Evolutionary conservation across 1,140 invertebrate genomes (phyloP), one percentile per base, ranked within the genome.

Genomic region (Pygmarrhopalites habei): DNA sequence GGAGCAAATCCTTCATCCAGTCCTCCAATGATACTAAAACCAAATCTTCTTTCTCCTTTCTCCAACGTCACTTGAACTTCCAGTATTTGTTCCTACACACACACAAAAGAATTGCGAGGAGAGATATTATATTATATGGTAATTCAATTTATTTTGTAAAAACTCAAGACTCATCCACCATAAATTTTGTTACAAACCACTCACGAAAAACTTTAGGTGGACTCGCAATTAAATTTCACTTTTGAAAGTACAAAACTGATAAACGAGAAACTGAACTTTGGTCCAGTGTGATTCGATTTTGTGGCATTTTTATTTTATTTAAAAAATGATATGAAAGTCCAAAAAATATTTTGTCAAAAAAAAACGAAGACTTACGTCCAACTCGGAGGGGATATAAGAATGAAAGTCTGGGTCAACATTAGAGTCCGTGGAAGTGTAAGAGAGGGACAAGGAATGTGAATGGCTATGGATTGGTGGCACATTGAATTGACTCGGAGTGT

Each of bases 11-110:
- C 76, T 71, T 81, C 79, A 67, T 80, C 79, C 19, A 68, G 53
- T 14, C 79, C 79, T 5, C 79, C 79, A 61, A 79, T 76, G 0
- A 81, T 78, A 10, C 78, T 79, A 62, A 81, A 81, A 7, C 79
- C 79, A 70, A 80, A 81, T 46, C 79, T 71, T 39, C 73, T 72
- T 46, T 80, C 77, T 23, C 69, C 68, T 7, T 68, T 67, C 7
- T 72, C 72, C 60, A 79, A 56, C 12, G 64, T 62, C 19, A 72
- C 62, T 62, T 59, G 19, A 15, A 71, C 67, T 2, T 28, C 32
- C n/a, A 69, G 19, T 35, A 69, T 58, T 30, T 59, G 57, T 41
- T 66, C 68, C 68, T 69, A 30, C 17, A 61, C 53, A 56, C 26
- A 49, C 51, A 21, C 32, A 30, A 26, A 47, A 28, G 1, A 49